These are phyloP conservation scores for Euwallacea fornicatus DNA, from an alignment of 1,140 invertebrate species.

Conservation along the genomic window DNA sequence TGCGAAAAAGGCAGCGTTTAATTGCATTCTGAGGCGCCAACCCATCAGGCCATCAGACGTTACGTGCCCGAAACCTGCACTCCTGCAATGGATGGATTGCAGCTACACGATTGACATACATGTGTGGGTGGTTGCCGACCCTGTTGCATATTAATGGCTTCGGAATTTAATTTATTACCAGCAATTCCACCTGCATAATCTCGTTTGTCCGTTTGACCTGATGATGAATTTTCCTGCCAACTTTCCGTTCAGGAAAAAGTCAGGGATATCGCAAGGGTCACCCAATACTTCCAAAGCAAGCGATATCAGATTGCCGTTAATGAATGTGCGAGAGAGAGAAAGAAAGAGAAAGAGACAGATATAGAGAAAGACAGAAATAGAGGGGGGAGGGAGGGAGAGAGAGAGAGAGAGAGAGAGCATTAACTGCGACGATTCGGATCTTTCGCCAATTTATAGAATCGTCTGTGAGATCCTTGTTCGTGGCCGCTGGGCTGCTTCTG, in stretches of 20 bases:
- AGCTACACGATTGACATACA: conserved; percentile 25
- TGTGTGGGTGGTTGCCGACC: conserved; percentile 32
- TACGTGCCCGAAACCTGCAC: conserved; percentile 22
- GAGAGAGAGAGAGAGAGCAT: conserved; percentile 36
- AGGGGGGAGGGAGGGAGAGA: conserved; percentile 25
- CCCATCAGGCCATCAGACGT: conserved; percentile 22
- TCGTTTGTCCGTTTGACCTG: background rate
- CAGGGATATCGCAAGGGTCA: conserved; percentile 18
- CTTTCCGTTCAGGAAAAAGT: conserved; percentile 2
- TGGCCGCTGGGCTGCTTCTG: conserved; percentile 31
- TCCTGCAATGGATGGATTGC: conserved; percentile 28
- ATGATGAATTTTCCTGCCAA: background rate
- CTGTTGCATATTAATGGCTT: conserved; percentile 30
- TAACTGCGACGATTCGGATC: conserved; percentile 41
- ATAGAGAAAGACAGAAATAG: background rate
- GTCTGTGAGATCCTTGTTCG: conserved; percentile 27
- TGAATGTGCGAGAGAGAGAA: conserved; percentile 45
- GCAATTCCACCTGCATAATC: conserved; percentile 28
- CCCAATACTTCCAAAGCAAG: conserved; percentile 38
- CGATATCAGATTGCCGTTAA: conserved; percentile 49
- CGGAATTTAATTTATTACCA: conserved; percentile 22
- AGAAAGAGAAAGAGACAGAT: too few species aligned
- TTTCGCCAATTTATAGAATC: conserved; percentile 51
- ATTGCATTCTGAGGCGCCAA: conserved; percentile 26
- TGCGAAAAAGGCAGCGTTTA: conserved; percentile 19